Evolutionary conservation across 2,113 vertebrate species (phyloP), one percentile per base, ranked within the genome.

Genomic region (Podiceps cristatus): DNA sequence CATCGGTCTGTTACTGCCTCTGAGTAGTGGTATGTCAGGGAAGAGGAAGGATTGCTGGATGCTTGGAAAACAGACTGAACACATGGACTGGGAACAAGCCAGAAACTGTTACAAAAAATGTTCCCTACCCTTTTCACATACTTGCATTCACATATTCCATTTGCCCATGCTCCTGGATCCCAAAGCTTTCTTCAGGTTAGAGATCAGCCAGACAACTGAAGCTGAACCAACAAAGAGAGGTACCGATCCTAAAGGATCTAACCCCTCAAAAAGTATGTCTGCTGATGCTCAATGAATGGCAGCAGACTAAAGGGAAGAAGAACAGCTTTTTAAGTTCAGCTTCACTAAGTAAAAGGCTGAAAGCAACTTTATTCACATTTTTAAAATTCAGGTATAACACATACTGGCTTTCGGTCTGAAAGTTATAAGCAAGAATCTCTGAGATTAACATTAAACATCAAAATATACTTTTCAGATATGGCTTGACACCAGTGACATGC

Each of bases 21-120:
- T 45, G 93, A 69, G 71, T 5, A 79, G 78, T 0, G 2, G 80
- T 37, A 86, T 27, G n/a, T 60, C 86, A 91, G 50, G 53, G 86
- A 85, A 94, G 62, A 93, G 79, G 59, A 88, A 82, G 66, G 66
- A 89, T 44, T 93, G 55, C 53, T 82, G 86, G 86, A 73, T 91
- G 77, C 53, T 52, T 79, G 77, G 90, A 95, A 89, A 92, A 95
- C 84, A 85, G 62, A 59, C 71, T 35, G 58, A 93, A 88, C 75
- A 88, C 86, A 94, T 9, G 63, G 88, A 59, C 0, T 2, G 52
- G 53, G 82, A 83, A 59, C n/a, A 86, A 80, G 95, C 77, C 89
- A 86, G 52, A 93, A 72, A 42, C 44, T 20, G 28, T 66, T 76
- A 86, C 3, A 94, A 82, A n/a, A 90, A 91, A 69, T 3, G n/a